These are phyloP conservation scores for Macrobrachium nipponense DNA, from an alignment of 1,140 invertebrate species.

Conservation along the genomic window DNA sequence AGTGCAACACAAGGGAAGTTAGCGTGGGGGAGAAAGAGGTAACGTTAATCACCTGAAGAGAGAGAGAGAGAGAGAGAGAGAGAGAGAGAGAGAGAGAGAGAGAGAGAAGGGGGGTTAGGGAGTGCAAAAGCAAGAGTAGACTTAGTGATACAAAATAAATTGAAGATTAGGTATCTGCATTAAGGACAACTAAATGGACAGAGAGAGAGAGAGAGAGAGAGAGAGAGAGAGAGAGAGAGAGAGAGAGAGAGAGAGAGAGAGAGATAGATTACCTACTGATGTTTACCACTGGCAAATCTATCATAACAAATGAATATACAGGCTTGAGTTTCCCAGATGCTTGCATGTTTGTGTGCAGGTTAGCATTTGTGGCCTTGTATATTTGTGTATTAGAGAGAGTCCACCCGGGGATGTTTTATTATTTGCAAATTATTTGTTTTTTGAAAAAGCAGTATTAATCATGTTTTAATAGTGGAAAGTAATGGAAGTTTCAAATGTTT, in stretches of 20 bases:
- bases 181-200: background rate
- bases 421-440: too few relatives aligned
- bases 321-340: too few relatives aligned
- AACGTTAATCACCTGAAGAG: background rate
- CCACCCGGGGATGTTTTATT: too few relatives aligned
- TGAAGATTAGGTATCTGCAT: background rate
- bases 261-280: too few relatives aligned
- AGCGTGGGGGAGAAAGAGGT: background rate
- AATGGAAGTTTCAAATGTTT: too few relatives aligned
- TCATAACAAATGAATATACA: too few relatives aligned
- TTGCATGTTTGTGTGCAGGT: too few relatives aligned
- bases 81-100: constrained; percentile 29
- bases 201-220: constrained; percentile 9
- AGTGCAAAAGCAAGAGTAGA: background rate
- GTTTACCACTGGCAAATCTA: too few relatives aligned
- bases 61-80: constrained; percentile 6
- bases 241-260: background rate
- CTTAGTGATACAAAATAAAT: background rate
- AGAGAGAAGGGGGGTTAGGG: background rate
- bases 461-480: too few relatives aligned
- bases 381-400: too few relatives aligned
- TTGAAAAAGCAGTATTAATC: too few relatives aligned
- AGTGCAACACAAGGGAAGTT: background rate
- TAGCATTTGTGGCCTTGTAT: too few relatives aligned
- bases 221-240: background rate